A percentile compares a stretch with the other conserved stretches of the same genome.
Conservation (phyloP, 2,113 vertebrate genomes). For the Aythya baeri region DNA sequence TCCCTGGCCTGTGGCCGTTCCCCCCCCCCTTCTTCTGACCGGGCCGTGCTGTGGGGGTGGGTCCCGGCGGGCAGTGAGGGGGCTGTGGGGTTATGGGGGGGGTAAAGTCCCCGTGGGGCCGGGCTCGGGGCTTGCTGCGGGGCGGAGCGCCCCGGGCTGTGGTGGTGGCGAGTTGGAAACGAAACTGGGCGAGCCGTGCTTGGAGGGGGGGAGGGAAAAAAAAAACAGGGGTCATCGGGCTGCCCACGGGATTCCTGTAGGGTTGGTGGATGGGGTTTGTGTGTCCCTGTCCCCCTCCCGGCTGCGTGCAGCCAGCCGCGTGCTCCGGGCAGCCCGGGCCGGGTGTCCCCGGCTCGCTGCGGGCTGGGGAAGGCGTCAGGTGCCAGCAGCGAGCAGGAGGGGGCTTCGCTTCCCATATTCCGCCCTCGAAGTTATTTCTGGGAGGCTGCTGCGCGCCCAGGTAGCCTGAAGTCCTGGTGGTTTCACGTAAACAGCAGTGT, state of each 20-base stretch:
- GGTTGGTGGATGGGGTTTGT: background rate
- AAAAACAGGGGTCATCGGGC: background rate
- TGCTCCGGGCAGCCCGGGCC: constrained; percentile 13
- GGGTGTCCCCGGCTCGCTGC: background rate
- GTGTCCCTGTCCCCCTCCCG: too few species aligned
- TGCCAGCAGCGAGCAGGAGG: background rate
- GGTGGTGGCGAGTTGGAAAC: background rate
- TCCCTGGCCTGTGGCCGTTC: too few species aligned
- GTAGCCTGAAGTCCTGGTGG: background rate
- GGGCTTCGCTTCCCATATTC: background rate
- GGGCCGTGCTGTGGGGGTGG: background rate
- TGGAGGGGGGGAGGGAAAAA: background rate
- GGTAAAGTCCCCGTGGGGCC: background rate
- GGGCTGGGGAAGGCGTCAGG: background rate
- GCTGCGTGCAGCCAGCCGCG: background rate
- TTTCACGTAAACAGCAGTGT: too few species aligned
- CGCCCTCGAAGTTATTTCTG: background rate
- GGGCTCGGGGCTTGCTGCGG: background rate
- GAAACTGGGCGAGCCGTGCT: background rate
- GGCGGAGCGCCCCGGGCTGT: background rate
- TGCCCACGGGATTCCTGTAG: background rate
- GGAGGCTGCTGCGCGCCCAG: rapidly evolving
- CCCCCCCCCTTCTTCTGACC: too few species aligned
- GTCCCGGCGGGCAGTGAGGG: background rate
- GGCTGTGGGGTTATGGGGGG: background rate